Conservation (phyloP, 2,888 invertebrate genomes). For the Tachina lurida region DNA sequence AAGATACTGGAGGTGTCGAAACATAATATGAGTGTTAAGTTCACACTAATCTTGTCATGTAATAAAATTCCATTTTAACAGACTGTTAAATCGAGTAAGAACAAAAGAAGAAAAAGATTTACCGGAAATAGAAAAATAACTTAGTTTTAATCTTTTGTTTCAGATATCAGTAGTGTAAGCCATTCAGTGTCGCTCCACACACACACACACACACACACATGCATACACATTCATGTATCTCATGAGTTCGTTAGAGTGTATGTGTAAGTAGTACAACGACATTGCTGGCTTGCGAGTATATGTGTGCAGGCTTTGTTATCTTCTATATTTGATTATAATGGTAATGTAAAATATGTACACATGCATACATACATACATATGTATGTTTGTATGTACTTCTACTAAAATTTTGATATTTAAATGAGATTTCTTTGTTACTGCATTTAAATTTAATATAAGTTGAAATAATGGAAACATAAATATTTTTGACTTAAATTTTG, state of each 20-base stretch:
- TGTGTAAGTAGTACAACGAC: neutral
- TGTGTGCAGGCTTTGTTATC: too few relatives aligned
- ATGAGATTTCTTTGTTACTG: too few relatives aligned
- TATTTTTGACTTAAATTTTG: too few relatives aligned
- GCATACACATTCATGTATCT: neutral
- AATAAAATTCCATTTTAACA: conserved; percentile 67
- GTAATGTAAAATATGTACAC: too few relatives aligned
- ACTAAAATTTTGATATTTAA: too few relatives aligned
- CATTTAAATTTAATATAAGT: too few relatives aligned
- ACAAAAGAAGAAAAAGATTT: neutral
- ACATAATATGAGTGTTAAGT: conserved; percentile 61
- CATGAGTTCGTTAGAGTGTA: neutral
- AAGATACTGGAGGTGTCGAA: conserved; percentile 14
- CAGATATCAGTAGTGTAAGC: neutral
- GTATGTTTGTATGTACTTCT: too few relatives aligned
- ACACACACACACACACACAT: neutral
- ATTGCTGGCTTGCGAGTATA: too few relatives aligned
- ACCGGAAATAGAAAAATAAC: neutral
- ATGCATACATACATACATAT: too few relatives aligned
- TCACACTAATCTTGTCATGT: conserved; percentile 66
- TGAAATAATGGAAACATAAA: too few relatives aligned
- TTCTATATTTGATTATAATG: too few relatives aligned
- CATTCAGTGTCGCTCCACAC: too few relatives aligned
- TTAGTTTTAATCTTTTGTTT: neutral
- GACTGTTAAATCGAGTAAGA: conserved; percentile 47